Evolutionary conservation across 2,888 invertebrate genomes (phyloP), one percentile per base, ranked within the genome.

Genomic region (Polydrusus pterygomalis): DNA sequence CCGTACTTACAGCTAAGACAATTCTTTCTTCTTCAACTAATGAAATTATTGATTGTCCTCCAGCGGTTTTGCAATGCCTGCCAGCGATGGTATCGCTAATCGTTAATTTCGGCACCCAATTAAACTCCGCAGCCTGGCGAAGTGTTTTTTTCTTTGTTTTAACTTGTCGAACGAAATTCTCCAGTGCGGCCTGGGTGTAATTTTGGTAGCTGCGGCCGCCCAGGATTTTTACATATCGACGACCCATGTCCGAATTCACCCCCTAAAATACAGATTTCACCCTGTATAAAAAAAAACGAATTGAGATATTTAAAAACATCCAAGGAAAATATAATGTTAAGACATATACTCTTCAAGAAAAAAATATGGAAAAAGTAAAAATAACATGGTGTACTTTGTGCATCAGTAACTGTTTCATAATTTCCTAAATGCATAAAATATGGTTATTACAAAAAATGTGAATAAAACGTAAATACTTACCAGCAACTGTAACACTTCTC

Each of bases 41-140:
- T 30, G 70, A 15, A 77, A 11, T 7, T 7, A 64, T 80, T 70
- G 5, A 10, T 38, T 60, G 70, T 9, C 58, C 60, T 15, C 60
- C 70, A 62, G 43, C 9, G 13, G 7, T 43, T 43, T 43, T 56
- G 56, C 6, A 10, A 56, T 56, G 18, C 11, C 11, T 30, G 11
- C 30, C 8, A 6, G 1, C 15, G 15, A 56, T 10, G 8, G 10
- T 25, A 25, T 56, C 56, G 25, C 56, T 25, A 20, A 25, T 56
- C 3, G 56, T 56, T 9, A 30, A 56, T 56, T 56, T 56, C 5
- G 25, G 25, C 20, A 56, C 25, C n/a, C 25, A 25, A 56, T 56
- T 11, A 56, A 25, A 56, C 8, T 56, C 30, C 18, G 13, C 20
- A 25, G 56, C 20, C 10, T 56, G 7, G 1, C 56, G 20, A 25